Percentiles rank a stretch among this genome's conserved stretches.
phyloP scores from a whole-genome alignment of 2,113 vertebrate species.

The Lynx canadensis region DNA sequence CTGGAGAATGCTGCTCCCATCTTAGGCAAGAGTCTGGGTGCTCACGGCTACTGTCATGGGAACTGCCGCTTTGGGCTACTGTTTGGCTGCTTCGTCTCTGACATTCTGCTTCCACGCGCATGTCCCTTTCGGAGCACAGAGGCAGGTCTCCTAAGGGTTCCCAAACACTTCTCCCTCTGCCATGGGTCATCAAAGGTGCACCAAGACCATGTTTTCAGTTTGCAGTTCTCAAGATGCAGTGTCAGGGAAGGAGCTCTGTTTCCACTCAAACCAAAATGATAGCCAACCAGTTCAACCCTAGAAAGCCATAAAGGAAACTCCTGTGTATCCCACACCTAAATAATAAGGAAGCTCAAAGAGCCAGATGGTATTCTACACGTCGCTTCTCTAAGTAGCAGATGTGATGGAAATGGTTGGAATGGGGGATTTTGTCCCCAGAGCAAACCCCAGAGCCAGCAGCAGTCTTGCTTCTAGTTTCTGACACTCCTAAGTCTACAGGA shows the following conservation, averaged over 20 bases:
- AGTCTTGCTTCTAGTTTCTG: background rate
- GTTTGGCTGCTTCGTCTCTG: background rate
- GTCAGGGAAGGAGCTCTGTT: background rate
- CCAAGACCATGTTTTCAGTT: background rate
- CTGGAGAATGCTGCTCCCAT: background rate
- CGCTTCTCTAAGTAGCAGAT: background rate
- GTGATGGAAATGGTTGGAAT: background rate
- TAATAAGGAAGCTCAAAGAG: conserved; percentile 24
- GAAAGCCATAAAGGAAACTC: conserved; percentile 55
- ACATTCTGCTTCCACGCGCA: background rate
- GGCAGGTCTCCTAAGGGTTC: background rate
- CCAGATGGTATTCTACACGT: background rate
- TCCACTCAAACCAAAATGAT: conserved; percentile 24
- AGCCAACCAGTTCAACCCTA: conserved; percentile 17
- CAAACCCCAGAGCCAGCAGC: background rate
- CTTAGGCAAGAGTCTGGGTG: background rate
- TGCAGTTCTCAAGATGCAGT: background rate
- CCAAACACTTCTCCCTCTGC: background rate
- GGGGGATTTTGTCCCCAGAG: background rate
- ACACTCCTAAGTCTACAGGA: background rate
- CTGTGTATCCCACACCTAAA: conserved; percentile 46
- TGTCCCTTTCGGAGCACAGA: background rate
- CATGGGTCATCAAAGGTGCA: background rate
- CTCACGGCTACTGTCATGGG: accelerated
- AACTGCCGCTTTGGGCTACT: background rate